Base-by-base conservation (phyloP, 2,888 invertebrate genomes). In the Noctua janthe region DNA sequence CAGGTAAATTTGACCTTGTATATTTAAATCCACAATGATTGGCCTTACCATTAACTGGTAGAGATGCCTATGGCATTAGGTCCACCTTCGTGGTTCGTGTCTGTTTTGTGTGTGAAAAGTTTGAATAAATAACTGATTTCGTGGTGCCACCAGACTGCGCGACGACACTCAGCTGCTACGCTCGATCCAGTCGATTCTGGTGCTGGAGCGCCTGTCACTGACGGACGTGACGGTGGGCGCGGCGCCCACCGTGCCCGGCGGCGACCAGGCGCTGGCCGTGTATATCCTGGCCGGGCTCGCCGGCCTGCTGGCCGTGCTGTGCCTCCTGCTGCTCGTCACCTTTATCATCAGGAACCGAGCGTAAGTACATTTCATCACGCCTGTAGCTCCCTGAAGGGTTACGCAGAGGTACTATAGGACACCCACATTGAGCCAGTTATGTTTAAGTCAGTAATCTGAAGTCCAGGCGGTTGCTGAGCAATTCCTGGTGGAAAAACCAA, bases 331-430 rank as follows among this genome's bases (percentile, higher is more conserved):
- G 78, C 92, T 97, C 7, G 89, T 97, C 3, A 95, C 97, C 0
- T 98, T 97, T 92, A 94, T 97, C 81, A 82, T 98, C 71, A 97
- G 97, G 92, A 97, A 97, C 0, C 96, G 97, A 91, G 96, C 97
- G 98, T 98, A 75, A 95, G 96, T 94, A 74, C 13, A 47, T 35
- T 47, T n/a, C 47, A 47, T 20, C 20, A 39, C 10, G 62, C 64
- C 35, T 17, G 29, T 29, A 29, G n/a, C 3, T 29, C n/a, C 13
- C 29, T 29, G 15, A 62, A 29, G 7, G 11, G 1, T 13, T 59
- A 59, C n/a, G 29, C 59, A 59, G 29, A 29, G 15, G 35, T 29
- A 17, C 62, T 29, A 35, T 35, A 64, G 15, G 2, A 64, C 29
- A 3, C 8, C 29, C 20, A 35, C 20, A 20, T 29, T 29, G 17